Evolutionary conservation across 2,113 vertebrate species (phyloP), one percentile per base, ranked within the genome.

Genomic region (Amazona vittata): DNA sequence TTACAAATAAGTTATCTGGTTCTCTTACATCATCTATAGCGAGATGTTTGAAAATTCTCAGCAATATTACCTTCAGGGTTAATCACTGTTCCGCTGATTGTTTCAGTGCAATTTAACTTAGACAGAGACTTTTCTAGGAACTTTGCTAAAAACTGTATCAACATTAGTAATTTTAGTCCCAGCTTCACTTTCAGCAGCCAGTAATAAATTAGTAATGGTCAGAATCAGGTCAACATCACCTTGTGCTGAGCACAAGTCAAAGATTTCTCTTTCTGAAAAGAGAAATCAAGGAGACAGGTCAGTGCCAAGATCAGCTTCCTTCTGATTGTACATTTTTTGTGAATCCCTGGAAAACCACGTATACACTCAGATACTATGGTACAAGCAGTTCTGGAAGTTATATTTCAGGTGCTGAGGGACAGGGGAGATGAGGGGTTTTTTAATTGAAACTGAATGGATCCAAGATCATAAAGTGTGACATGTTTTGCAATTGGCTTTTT

Each of bases 401-500:
- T 10, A 37, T 33, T 77, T 89, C 67, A 83, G 33, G 29, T 57
- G 70, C 69, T 74, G 35, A 49, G 20, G 26, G 57, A 75, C 1
- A 4, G 12, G 14, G 5, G 9, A 37, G 7, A 28, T n/a, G 47
- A 37, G 29, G 6, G 1, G 0, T 15, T 60, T 35, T 43, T 2
- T 50, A 17, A 19, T n/a, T 59, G 57, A 6, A 82, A 28, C 41
- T 37, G 39, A 74, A 31, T 13, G 9, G n/a, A 53, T 67, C 29
- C 10, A 7, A 52, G 39, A 86, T 29, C 46, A 20, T 62, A 0
- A 1, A 47, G 41, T 28, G 53, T 10, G 21, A 83, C n/a, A 73
- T 77, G 11, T 46, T 64, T 68, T 76, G 29, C 25, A 11, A 64
- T 41, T 60, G 13, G 13, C 26, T 46, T 73, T 53, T 60, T 31